Percentiles rank a stretch among this genome's conserved stretches.
Conservation (phyloP, 2,888 invertebrate species). For the Bimastos eiseni region DNA sequence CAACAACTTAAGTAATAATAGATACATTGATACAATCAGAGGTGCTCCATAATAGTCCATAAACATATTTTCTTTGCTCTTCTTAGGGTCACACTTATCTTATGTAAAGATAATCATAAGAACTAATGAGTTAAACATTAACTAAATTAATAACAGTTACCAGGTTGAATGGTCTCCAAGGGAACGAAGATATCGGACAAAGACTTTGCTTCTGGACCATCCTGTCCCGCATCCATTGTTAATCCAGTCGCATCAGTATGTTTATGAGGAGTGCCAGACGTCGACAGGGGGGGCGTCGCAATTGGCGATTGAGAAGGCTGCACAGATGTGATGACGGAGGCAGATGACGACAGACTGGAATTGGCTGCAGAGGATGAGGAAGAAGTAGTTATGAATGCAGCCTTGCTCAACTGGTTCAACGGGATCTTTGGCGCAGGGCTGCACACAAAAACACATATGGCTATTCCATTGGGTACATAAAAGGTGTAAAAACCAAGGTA, state of each 20-base stretch:
- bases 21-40: too few relatives aligned
- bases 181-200: constrained; percentile 69
- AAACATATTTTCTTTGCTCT: not conserved
- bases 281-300: constrained; percentile 52
- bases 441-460: constrained; percentile 31
- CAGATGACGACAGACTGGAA: not conserved
- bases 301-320: constrained; percentile 1
- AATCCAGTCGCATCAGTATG: not conserved
- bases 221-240: not conserved
- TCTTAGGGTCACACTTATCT: not conserved
- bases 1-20: too few relatives aligned
- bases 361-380: constrained; percentile 25
- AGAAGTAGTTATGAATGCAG: constrained; percentile 25
- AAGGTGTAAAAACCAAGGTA: not conserved
- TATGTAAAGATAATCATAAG: not conserved
- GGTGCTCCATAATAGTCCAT: not conserved
- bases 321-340: not conserved
- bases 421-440: constrained; percentile 48
- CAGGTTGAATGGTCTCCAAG: constrained; percentile 77
- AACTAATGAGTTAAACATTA: not conserved
- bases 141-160: constrained; percentile 53
- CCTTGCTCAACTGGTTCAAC: constrained; percentile 51
- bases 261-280: not conserved
- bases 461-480: not conserved
- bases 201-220: constrained; percentile 36